Evolutionary conservation across 2,113 vertebrate genomes (phyloP), one percentile per base, ranked within the genome.

Genomic region (Cygnus buccinator): DNA sequence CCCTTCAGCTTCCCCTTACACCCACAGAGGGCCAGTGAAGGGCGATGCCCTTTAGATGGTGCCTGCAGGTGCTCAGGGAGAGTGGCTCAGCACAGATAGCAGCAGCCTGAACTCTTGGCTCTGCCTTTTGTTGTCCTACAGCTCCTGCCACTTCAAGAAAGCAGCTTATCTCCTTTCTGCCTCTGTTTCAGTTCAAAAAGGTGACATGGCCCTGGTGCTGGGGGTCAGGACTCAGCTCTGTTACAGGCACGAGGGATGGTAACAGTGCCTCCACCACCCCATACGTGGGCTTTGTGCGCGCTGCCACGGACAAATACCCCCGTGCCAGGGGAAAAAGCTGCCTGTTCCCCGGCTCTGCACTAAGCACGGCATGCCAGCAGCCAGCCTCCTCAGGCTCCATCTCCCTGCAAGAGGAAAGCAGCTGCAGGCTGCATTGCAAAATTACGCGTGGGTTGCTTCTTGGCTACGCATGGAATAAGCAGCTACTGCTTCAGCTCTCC

Each of bases 391-490:
- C 2, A 2, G 12, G 57, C 73, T 92, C 79, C 2, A 0, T 44
- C 39, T 26, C 55, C 12, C 43, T n/a, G 44, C 6, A 6, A 70
- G 41, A 93, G 68, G 33, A 91, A 87, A 87, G 95, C 86, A 92
- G 93, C 95, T 94, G 75, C 74, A 76, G 82, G 84, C 77, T 91
- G 74, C 82, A 63, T 89, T 91, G 91, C 95, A 95, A 93, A 94
- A 90, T 59, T 8, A 19, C 58, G 89, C 3, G 54, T 96, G 81
- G 91, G 94, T 86, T 95, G 93, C 55, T 91, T 87, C 89, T 95
- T 93, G 92, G 95, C 86, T 90, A 43, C 86, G 95, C 80, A 52
- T 44, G 83, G 87, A 78, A 95, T 87, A 89, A 89, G 82, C 80
- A 94, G 89, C 94, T 92, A 93, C 94, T 75, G 92, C 95, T 92